Conservation (phyloP, 2,888 invertebrate species). For the Scrobipalpa costella region DNA sequence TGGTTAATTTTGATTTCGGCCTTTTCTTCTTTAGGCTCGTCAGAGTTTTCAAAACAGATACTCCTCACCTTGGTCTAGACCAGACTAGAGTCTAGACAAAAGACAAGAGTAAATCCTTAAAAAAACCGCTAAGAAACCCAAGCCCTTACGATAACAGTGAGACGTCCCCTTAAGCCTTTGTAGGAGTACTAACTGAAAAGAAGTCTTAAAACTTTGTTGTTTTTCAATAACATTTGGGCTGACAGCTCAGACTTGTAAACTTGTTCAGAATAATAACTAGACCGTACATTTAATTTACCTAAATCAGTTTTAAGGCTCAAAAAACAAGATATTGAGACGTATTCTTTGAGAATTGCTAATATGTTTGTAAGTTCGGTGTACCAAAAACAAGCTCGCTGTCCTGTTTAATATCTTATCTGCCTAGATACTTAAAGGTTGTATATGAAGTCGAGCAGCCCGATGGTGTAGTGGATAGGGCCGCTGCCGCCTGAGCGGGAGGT, state of each 20-base stretch:
- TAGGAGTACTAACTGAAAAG: constrained; percentile 1
- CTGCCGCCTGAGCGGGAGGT: too few species aligned
- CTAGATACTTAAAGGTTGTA: too few species aligned
- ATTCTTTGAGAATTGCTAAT: not conserved
- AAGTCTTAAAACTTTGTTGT: constrained; percentile 24
- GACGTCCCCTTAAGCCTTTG: constrained; percentile 2
- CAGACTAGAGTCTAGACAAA: too few species aligned
- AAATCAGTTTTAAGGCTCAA: constrained; percentile 33
- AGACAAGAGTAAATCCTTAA: too few species aligned
- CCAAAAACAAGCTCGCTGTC: not conserved
- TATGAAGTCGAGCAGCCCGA: not conserved
- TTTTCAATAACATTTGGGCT: constrained; percentile 18
- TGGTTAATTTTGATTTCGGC: too few species aligned
- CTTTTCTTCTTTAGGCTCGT: too few species aligned
- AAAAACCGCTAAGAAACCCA: not conserved
- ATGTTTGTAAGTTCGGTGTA: not conserved
- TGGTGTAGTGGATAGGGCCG: too few species aligned
- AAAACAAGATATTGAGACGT: not conserved
- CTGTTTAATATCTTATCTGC: not conserved
- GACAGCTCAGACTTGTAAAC: constrained; percentile 13
- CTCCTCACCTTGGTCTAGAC: too few species aligned
- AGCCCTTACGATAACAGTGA: not conserved
- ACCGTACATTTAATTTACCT: constrained; percentile 7
- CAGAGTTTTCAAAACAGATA: too few species aligned
- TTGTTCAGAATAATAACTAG: constrained; percentile 17